Base-by-base conservation (phyloP, 2,113 vertebrate species). In the Psephotus haematonotus region DNA sequence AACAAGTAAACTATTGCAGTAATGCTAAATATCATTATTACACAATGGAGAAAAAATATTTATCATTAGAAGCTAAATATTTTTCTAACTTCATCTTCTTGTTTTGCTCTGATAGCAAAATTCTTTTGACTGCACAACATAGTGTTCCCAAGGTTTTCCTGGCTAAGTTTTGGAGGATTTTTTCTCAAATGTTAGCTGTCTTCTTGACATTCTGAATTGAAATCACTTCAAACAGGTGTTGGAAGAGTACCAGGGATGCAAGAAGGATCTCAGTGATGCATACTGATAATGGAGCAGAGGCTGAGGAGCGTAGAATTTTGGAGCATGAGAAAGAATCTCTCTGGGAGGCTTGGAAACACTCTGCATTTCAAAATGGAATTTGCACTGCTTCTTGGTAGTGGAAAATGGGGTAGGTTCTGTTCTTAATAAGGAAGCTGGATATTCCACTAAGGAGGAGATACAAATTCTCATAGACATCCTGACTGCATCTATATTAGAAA, bases 401-500 rank as follows among this genome's bases (percentile, higher is more conserved):
- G 82, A 91, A 87, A 90, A 62, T 1, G 2, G 41, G 31, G 41
- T 70, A 53, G 69, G n/a, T 83, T 95, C 62, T 90, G 52, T 87
- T 86, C 87, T 92, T 95, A 95, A 68, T 82, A 92, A 95, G 69
- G 83, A 92, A 94, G 63, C 70, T 95, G 62, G 39, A 63, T 96
- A 65, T 91, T 91, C 74, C 65, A 39, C 74, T 57, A 29, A 92
- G 84, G 55, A 76, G 47, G n/a, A 86, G 81, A 78, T 60, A 63
- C 0, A 17, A 57, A 78, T 95, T 95, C 81, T 79, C 74, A 78
- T 67, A 78, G 81, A 87, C 91, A 84, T 95, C 27, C 84, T 84
- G 87, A 17, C 90, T 97, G n/a, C 78, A 41, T 88, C 92, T 92
- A 19, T 90, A 82, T 95, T 95, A 92, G 92, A 93, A 92, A 90